Conservation (phyloP, 2,113 vertebrate genomes). For the Microtus oregoni region DNA sequence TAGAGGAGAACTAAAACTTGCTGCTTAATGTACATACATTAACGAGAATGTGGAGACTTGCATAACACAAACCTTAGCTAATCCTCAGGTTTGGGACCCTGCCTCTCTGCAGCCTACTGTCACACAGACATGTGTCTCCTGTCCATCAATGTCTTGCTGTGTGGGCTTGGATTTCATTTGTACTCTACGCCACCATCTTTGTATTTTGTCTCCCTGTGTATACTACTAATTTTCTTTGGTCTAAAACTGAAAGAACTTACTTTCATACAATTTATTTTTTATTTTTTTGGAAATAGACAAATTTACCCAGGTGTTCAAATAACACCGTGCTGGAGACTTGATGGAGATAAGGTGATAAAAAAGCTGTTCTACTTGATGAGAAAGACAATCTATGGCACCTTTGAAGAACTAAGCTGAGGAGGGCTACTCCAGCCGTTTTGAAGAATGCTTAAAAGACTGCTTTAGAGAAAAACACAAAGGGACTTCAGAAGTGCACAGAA, state of each 20-base stretch:
- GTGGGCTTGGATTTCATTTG: not conserved
- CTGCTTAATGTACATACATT: fast-evolving
- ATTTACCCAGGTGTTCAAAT: not conserved
- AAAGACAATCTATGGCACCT: slow-evolving; percentile 4
- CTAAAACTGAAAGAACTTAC: not conserved
- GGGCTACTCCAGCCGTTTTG: slow-evolving; percentile 34
- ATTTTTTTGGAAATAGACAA: not conserved
- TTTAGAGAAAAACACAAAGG: slow-evolving; percentile 68
- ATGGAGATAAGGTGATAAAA: not conserved
- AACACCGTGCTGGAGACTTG: not conserved
- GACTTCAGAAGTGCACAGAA: slow-evolving; percentile 37
- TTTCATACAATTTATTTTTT: not conserved
- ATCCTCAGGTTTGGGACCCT: not conserved
- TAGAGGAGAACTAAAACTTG: not conserved
- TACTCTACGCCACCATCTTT: not conserved
- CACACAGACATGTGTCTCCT: not conserved
- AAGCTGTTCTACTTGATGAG: not conserved
- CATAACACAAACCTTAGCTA: not conserved
- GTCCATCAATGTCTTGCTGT: not conserved
- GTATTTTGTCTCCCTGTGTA: not conserved
- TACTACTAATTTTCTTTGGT: not conserved
- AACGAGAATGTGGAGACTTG: not conserved
- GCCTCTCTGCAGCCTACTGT: fast-evolving
- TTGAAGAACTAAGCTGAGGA: slow-evolving; percentile 36
- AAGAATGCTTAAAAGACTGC: slow-evolving; percentile 51